These are phyloP conservation scores for Papilio aristodemus DNA, from an alignment of 1,140 invertebrate species.

Conservation along the genomic window DNA sequence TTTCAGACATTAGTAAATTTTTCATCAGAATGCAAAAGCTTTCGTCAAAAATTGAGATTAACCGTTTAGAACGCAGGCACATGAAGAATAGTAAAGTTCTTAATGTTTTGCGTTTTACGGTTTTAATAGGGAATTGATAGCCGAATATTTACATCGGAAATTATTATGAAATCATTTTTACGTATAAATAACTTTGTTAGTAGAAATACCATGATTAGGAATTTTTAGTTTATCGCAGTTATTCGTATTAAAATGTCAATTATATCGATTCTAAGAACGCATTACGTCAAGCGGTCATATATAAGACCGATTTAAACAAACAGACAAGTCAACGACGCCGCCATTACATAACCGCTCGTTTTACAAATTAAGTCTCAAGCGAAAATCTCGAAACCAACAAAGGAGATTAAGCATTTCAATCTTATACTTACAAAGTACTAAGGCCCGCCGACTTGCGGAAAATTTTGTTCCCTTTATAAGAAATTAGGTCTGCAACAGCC, in stretches of 20 bases:
- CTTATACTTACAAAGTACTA: constrained; percentile 32
- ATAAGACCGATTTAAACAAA: neutral
- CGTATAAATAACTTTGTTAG: too few relatives aligned
- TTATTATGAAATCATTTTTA: too few relatives aligned
- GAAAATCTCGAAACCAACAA: constrained; percentile 23
- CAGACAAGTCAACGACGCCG: neutral
- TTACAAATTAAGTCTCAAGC: constrained; percentile 24
- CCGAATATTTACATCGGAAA: too few relatives aligned
- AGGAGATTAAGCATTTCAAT: constrained; percentile 32
- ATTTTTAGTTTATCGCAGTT: too few relatives aligned
- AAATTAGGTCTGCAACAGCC: constrained; percentile 28
- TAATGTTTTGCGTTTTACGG: neutral
- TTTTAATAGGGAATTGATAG: too few relatives aligned
- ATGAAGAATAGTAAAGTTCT: neutral
- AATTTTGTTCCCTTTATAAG: constrained; percentile 27
- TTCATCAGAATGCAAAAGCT: neutral
- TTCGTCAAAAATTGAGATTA: neutral
- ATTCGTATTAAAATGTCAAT: too few relatives aligned
- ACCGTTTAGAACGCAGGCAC: neutral
- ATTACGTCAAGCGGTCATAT: neutral
- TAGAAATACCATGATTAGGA: too few relatives aligned
- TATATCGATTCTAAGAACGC: neutral
- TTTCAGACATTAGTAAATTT: constrained; percentile 20
- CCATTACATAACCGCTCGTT: neutral
- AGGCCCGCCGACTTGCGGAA: constrained; percentile 18